These are phyloP conservation scores for Conopomorpha cramerella DNA, from an alignment of 1,140 invertebrate genomes.

Conservation along the genomic window DNA sequence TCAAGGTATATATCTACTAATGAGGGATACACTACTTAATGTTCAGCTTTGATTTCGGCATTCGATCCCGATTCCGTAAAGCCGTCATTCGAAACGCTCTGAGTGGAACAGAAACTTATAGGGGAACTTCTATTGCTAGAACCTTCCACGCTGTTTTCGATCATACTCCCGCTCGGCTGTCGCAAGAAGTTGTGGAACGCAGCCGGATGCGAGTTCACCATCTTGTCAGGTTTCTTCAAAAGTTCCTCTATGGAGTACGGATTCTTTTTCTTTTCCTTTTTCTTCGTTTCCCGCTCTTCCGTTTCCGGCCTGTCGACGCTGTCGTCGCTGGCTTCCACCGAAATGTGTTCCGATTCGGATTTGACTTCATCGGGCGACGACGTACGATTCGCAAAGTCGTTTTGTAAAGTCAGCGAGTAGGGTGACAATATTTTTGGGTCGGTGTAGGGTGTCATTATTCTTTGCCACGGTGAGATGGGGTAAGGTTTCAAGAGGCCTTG, in stretches of 20 bases:
- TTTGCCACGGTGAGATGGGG: slow-evolving; percentile 57
- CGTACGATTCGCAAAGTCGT: slow-evolving; percentile 33
- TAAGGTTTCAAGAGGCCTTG: slow-evolving; percentile 45
- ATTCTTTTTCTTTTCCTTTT: slow-evolving; percentile 70
- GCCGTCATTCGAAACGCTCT: slow-evolving; percentile 43
- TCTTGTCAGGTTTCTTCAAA: slow-evolving; percentile 76
- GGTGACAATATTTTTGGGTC: slow-evolving; percentile 43
- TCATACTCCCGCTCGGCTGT: slow-evolving; percentile 45
- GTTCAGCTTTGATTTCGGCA: slow-evolving; percentile 36
- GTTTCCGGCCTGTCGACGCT: slow-evolving; percentile 65
- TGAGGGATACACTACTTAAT: neutral
- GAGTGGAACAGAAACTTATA: slow-evolving; percentile 42
- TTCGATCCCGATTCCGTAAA: slow-evolving; percentile 30
- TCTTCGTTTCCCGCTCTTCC: slow-evolving; percentile 54
- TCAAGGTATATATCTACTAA: neutral
- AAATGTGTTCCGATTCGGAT: slow-evolving; percentile 48
- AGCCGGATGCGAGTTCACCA: slow-evolving; percentile 28
- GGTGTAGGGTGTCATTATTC: slow-evolving; percentile 58
- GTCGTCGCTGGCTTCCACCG: slow-evolving; percentile 65
- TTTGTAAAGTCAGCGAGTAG: slow-evolving; percentile 35
- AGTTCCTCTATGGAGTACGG: slow-evolving; percentile 87
- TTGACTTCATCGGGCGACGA: slow-evolving; percentile 43
- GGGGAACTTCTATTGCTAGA: slow-evolving; percentile 43
- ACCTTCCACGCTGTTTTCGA: slow-evolving; percentile 29
- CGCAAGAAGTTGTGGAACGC: slow-evolving; percentile 37